Evolutionary conservation across 2,888 invertebrate genomes (phyloP).

Genomic region (Dusona sp.): DNA sequence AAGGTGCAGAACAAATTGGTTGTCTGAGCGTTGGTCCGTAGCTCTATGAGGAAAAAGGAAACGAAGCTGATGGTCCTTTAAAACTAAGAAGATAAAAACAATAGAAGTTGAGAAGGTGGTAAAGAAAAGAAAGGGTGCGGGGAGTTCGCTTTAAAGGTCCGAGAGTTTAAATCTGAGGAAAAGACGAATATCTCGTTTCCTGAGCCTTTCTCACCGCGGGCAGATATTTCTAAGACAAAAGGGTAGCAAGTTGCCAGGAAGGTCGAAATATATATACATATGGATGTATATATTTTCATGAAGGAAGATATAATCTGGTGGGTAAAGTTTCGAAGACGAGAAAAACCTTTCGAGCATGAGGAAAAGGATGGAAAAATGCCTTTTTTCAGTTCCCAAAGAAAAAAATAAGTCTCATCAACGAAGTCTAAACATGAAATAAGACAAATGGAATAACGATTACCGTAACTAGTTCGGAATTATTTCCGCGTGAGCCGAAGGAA

Average conservation of each 20-base stretch:
- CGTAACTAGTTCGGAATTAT: not conserved
- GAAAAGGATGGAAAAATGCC: not conserved
- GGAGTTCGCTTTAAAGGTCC: conserved; percentile 23
- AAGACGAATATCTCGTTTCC: conserved; percentile 55
- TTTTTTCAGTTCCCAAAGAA: not conserved
- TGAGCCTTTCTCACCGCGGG: conserved; percentile 66
- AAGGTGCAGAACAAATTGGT: conserved; percentile 41
- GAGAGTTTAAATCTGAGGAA: conserved; percentile 31
- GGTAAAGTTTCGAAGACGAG: conserved; percentile 50
- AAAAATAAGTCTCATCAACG: conserved; percentile 9
- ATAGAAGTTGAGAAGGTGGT: no score
- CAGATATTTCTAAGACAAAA: conserved; percentile 74
- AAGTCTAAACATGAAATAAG: not conserved
- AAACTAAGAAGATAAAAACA: not conserved
- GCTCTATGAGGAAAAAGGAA: not conserved
- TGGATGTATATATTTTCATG: conserved; percentile 1
- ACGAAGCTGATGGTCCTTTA: not conserved
- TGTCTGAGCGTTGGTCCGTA: conserved; percentile 33
- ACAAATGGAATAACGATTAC: not conserved
- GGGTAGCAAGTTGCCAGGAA: conserved; percentile 74
- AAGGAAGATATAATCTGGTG: conserved; percentile 71
- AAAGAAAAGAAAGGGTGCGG: not conserved
- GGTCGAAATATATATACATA: conserved; percentile 7
- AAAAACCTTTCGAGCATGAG: not conserved
- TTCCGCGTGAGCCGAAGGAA: not conserved